phyloP scores from a whole-genome alignment of 2,888 invertebrate genomes.

The Galeruca laticollis region DNA sequence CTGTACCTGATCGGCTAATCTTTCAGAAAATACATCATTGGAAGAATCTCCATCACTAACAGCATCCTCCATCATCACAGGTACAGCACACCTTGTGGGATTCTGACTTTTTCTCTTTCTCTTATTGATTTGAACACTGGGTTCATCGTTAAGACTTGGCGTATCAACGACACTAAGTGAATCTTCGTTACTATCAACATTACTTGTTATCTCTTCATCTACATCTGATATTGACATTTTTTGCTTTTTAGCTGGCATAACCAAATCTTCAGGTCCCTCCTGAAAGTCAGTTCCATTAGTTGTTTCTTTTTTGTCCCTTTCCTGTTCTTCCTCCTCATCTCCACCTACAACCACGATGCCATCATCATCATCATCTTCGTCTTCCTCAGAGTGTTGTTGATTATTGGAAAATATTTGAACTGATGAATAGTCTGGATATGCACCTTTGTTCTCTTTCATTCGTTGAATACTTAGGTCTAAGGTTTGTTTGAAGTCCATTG shows the following conservation, averaged over 20 bases:
- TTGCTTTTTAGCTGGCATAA: constrained; percentile 75
- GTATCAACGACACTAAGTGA: constrained; percentile 70
- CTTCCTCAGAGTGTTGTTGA: constrained; percentile 66
- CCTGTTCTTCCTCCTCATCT: constrained; percentile 66
- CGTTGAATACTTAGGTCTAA: constrained; percentile 71
- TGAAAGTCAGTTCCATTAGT: constrained; percentile 53
- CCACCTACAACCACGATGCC: constrained; percentile 84
- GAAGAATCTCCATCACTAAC: constrained; percentile 74
- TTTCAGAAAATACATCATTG: constrained; percentile 67
- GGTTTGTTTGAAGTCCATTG: constrained; percentile 75
- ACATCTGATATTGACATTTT: constrained; percentile 71
- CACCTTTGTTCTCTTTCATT: constrained; percentile 66
- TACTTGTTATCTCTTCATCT: constrained; percentile 71
- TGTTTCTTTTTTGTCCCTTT: constrained; percentile 60
- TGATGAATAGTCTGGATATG: constrained; percentile 57
- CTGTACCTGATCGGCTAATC: constrained; percentile 52
- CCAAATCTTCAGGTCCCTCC: constrained; percentile 78
- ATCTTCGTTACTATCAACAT: constrained; percentile 77
- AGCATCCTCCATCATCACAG: constrained; percentile 70
- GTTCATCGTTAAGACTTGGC: constrained; percentile 70
- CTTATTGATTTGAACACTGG: constrained; percentile 74
- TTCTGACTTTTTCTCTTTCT: constrained; percentile 91
- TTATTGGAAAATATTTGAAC: constrained; percentile 52
- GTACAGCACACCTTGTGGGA: constrained; percentile 83
- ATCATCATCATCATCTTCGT: constrained; percentile 83